A percentile compares a stretch with the other conserved stretches of the same genome.
These are phyloP conservation scores for Notarius quadriscutis DNA, from an alignment of 2,113 vertebrate genomes.

Conservation along the genomic window DNA sequence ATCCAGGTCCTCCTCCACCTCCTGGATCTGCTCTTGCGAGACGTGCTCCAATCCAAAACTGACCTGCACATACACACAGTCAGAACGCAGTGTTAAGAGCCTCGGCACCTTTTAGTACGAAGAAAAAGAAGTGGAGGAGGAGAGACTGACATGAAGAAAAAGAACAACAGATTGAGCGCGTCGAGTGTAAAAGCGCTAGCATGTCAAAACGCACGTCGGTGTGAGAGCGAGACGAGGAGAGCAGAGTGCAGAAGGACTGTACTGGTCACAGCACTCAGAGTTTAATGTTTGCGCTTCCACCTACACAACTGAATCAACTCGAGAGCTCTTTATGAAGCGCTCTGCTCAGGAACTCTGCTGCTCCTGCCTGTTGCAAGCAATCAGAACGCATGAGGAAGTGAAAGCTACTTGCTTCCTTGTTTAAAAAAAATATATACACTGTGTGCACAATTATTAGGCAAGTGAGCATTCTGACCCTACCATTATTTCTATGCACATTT, in stretches of 20 bases:
- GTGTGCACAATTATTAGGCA: too few relatives aligned
- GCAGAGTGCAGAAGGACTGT: background rate
- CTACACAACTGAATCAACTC: background rate
- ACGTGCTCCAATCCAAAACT: slow-evolving; percentile 89
- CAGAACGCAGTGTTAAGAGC: background rate
- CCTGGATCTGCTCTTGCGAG: slow-evolving; percentile 88
- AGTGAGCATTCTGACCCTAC: too few relatives aligned
- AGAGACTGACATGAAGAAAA: background rate
- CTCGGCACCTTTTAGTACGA: background rate
- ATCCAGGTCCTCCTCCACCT: slow-evolving; percentile 90
- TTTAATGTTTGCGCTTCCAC: background rate
- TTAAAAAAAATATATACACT: background rate
- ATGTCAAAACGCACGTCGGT: background rate
- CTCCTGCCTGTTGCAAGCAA: background rate
- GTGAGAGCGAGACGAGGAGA: background rate
- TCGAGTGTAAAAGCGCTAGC: background rate
- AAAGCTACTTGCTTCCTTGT: background rate
- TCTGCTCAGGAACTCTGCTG: background rate
- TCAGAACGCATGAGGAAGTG: background rate
- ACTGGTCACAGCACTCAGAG: background rate
- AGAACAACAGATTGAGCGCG: background rate
- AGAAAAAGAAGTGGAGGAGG: background rate
- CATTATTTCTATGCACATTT: too few relatives aligned
- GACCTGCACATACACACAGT: slow-evolving; percentile 67
- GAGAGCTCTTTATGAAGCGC: background rate